These are phyloP conservation scores for Lydus trimaculatus DNA, from an alignment of 2,888 invertebrate genomes.

Conservation along the genomic window DNA sequence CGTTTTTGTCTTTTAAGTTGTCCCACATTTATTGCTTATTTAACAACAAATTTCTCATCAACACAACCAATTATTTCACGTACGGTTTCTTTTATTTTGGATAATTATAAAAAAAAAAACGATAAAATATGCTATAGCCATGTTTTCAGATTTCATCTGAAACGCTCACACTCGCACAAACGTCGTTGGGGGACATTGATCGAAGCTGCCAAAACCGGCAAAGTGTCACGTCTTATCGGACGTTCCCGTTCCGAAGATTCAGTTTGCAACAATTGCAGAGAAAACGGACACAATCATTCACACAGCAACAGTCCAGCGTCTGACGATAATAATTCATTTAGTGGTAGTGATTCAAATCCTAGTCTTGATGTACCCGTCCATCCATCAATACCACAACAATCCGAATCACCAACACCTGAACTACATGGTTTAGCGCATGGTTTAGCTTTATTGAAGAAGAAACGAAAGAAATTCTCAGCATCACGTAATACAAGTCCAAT, in stretches of 20 bases:
- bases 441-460: constrained; percentile 77
- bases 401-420: constrained; percentile 41
- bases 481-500: constrained; percentile 73
- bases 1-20: not conserved
- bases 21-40: not conserved
- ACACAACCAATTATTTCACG: not conserved
- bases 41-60: not conserved
- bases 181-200: constrained; percentile 85
- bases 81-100: not conserved
- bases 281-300: constrained; percentile 63
- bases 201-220: constrained; percentile 84
- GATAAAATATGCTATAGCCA: not conserved
- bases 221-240: constrained; percentile 81
- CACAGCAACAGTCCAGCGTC: constrained; percentile 67
- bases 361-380: constrained; percentile 62
- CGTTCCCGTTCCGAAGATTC: constrained; percentile 85
- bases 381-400: constrained; percentile 37
- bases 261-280: constrained; percentile 67
- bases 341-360: constrained; percentile 75
- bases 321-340: constrained; percentile 76
- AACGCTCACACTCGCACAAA: constrained; percentile 71
- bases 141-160: constrained; percentile 57
- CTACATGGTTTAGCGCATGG: constrained; percentile 64
- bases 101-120: not conserved
- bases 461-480: constrained; percentile 84